These are phyloP conservation scores for Syngnathus scovelli DNA, from an alignment of 2,113 vertebrate species.

Conservation along the genomic window DNA sequence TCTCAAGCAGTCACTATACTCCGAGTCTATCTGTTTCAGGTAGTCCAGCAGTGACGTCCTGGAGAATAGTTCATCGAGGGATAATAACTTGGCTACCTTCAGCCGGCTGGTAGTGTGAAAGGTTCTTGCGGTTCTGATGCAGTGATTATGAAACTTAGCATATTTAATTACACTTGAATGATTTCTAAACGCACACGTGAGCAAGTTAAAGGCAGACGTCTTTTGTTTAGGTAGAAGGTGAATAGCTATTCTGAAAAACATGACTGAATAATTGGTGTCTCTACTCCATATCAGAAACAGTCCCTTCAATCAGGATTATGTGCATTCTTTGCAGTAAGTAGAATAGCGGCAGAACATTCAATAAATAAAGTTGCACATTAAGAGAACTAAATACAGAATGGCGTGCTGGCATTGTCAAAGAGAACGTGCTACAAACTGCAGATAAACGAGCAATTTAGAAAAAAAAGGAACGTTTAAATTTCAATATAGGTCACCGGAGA, in stretches of 20 bases:
- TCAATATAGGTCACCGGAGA: not conserved
- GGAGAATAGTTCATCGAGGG: slow-evolving; percentile 64
- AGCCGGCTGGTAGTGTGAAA: slow-evolving; percentile 33
- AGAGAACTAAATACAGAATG: not conserved
- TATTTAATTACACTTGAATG: not conserved
- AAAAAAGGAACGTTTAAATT: not conserved
- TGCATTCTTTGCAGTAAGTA: not conserved
- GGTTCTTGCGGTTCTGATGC: slow-evolving; percentile 9
- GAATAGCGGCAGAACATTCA: not conserved
- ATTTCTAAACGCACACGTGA: not conserved
- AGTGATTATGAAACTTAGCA: not conserved
- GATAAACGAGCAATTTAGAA: not conserved
- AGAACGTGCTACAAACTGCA: not conserved
- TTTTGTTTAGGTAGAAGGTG: slow-evolving; percentile 4
- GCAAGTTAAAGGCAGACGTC: not conserved
- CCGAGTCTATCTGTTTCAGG: slow-evolving; percentile 50
- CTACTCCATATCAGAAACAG: not conserved
- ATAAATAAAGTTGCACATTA: not conserved
- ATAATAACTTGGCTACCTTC: slow-evolving; percentile 47
- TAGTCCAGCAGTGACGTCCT: slow-evolving; percentile 58
- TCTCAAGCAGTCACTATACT: slow-evolving; percentile 57
- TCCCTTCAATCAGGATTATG: not conserved
- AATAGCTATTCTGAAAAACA: slow-evolving; percentile 38
- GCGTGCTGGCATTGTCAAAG: not conserved
- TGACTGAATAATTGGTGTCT: not conserved